Conservation (phyloP, 92 coral and sea anemone species). For the Epizoanthus ramosus region DNA sequence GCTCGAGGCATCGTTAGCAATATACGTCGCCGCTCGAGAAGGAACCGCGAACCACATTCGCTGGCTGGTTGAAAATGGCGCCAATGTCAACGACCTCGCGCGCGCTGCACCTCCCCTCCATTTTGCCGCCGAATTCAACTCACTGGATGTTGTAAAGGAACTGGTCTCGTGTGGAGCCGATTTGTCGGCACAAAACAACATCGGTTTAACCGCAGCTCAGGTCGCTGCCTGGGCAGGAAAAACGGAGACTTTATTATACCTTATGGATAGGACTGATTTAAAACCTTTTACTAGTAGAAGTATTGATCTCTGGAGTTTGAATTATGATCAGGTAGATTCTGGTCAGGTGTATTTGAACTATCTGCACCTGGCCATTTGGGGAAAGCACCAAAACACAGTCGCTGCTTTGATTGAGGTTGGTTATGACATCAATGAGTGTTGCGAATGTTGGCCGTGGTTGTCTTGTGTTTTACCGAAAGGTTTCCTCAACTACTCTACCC, state of each 20-base stretch:
- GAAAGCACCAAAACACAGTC: conserved; percentile 20
- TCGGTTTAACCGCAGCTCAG: conserved; percentile 5
- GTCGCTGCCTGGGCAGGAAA: neutral
- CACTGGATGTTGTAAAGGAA: neutral
- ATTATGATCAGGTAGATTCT: neutral
- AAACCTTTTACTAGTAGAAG: conserved; percentile 3
- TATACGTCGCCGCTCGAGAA: neutral
- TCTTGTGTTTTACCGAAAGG: too few species aligned
- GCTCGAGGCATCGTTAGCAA: neutral
- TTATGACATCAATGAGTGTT: neutral
- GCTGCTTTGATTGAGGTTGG: conserved; percentile 10
- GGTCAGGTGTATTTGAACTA: conserved; percentile 18
- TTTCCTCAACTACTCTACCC: too few species aligned
- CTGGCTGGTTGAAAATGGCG: neutral
- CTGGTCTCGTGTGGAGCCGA: neutral
- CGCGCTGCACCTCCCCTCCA: conserved; percentile 21
- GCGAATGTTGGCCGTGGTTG: neutral
- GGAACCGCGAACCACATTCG: neutral
- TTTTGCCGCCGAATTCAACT: conserved; percentile 22
- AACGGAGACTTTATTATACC: neutral
- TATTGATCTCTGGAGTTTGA: too few species aligned
- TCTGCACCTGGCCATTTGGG: conserved; percentile 24
- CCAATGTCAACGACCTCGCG: neutral
- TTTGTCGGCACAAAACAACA: conserved; percentile 17
- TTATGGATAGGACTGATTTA: conserved; percentile 7